Evolutionary conservation across 2,113 vertebrate genomes (phyloP).

Genomic region (Misgurnus anguillicaudatus): DNA sequence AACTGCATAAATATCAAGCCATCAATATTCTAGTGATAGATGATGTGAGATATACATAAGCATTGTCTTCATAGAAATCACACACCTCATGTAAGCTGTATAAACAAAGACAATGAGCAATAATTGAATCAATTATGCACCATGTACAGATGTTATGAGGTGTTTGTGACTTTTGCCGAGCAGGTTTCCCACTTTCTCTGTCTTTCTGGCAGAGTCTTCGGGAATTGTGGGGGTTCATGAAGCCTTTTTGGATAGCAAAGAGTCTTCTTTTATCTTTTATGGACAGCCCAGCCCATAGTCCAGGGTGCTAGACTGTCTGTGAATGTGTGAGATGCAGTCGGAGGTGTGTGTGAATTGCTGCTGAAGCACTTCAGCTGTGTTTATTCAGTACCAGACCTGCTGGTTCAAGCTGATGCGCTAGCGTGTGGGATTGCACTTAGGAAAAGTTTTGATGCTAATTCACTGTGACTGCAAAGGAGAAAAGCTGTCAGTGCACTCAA

Average conservation of each 20-base stretch:
- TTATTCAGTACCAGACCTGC: constrained; percentile 63
- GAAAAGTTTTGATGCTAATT: constrained; percentile 55
- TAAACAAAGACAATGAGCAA: background rate
- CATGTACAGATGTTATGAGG: background rate
- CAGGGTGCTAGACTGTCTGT: constrained; percentile 33
- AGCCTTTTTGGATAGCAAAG: constrained; percentile 25
- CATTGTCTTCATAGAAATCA: background rate
- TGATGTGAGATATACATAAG: background rate
- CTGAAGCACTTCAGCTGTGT: constrained; percentile 58
- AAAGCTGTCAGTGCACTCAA: constrained; percentile 46
- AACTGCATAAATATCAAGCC: background rate
- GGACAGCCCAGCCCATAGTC: constrained; percentile 9
- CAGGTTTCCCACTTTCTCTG: constrained; percentile 2
- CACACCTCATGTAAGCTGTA: background rate
- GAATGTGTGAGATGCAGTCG: constrained; percentile 33
- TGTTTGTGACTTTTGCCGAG: background rate
- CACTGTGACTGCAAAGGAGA: constrained; percentile 46
- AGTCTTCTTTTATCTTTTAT: constrained; percentile 31
- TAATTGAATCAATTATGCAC: background rate
- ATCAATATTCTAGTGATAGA: background rate
- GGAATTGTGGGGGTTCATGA: constrained; percentile 2
- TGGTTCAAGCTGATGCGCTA: constrained; percentile 61
- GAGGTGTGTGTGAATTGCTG: constrained; percentile 38
- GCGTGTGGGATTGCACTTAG: constrained; percentile 61
- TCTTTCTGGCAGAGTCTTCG: background rate